Percentiles rank a stretch among this genome's conserved stretches.
These are phyloP conservation scores for Zaprionus ornatus DNA, from an alignment of 1,140 invertebrate species.

Conservation along the genomic window DNA sequence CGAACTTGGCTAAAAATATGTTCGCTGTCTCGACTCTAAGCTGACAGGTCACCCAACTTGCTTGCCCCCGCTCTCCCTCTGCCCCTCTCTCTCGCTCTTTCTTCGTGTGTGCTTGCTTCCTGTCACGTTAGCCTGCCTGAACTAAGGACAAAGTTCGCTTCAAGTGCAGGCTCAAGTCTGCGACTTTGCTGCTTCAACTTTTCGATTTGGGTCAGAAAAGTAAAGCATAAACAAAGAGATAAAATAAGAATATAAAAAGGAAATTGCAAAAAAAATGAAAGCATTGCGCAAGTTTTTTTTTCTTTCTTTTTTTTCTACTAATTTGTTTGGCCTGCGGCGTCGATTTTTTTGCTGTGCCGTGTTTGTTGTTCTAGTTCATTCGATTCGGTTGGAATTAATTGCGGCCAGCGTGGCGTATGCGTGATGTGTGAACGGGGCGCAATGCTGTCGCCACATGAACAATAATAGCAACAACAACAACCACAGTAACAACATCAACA, in stretches of 20 bases:
- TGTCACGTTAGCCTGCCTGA: not conserved
- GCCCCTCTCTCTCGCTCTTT: not conserved
- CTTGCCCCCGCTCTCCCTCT: not conserved
- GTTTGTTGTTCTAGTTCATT: not conserved
- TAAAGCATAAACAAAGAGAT: too few relatives aligned
- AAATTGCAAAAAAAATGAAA: not conserved
- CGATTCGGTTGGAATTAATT: conserved; percentile 1
- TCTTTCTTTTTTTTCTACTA: not conserved
- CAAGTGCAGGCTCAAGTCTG: conserved; percentile 7
- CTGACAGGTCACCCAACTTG: not conserved
- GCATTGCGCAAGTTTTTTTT: not conserved
- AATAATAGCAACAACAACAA: not conserved
- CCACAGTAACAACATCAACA: not conserved
- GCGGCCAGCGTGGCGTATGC: conserved; percentile 12
- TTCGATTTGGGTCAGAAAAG: not conserved
- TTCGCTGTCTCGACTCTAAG: not conserved
- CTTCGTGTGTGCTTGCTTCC: not conserved
- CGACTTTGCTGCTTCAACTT: not conserved
- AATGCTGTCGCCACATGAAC: not conserved
- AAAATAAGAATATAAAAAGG: not conserved
- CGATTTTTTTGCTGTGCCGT: conserved; percentile 5
- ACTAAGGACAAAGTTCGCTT: not conserved
- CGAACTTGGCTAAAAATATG: conserved; percentile 5
- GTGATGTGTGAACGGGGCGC: not conserved
- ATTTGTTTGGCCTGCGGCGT: conserved; percentile 14